phyloP scores from a whole-genome alignment of 2,113 vertebrate species.

The Zapus hudsonius region DNA sequence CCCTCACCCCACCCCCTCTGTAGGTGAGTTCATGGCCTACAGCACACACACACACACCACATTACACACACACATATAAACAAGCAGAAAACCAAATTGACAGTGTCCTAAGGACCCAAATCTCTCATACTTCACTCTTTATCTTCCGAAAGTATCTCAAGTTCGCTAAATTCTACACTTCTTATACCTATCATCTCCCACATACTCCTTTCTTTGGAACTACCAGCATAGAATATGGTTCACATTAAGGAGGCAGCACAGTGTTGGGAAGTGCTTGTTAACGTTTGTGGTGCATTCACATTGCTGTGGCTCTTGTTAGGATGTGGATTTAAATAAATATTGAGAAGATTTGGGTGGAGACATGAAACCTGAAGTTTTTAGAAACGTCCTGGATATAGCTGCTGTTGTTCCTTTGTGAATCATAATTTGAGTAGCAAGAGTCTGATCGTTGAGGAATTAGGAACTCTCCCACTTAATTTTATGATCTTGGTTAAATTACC shows the following conservation, averaged over 20 bases:
- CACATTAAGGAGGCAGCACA: background rate
- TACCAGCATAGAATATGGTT: background rate
- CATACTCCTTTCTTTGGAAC: background rate
- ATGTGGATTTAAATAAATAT: background rate
- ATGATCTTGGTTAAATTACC: background rate
- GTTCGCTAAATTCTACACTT: background rate
- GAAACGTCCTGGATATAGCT: background rate
- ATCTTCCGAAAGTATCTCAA: background rate
- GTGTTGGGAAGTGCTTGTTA: background rate
- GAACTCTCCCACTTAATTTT: background rate
- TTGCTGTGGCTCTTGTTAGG: background rate
- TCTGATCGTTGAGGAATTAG: background rate
- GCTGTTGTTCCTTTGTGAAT: background rate
- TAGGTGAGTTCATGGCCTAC: no score
- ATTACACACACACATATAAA: no score
- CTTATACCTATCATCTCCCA: background rate
- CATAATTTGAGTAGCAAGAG: background rate
- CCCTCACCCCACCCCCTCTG: no score
- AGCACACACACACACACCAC: no score
- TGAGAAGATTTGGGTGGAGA: background rate
- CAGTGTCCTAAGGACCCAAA: background rate
- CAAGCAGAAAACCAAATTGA: no score
- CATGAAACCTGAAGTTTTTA: background rate
- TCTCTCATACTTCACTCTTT: background rate
- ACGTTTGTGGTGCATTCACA: background rate